Evolutionary conservation across 2,113 vertebrate species (phyloP).

Genomic region (Ceratotherium simum): DNA sequence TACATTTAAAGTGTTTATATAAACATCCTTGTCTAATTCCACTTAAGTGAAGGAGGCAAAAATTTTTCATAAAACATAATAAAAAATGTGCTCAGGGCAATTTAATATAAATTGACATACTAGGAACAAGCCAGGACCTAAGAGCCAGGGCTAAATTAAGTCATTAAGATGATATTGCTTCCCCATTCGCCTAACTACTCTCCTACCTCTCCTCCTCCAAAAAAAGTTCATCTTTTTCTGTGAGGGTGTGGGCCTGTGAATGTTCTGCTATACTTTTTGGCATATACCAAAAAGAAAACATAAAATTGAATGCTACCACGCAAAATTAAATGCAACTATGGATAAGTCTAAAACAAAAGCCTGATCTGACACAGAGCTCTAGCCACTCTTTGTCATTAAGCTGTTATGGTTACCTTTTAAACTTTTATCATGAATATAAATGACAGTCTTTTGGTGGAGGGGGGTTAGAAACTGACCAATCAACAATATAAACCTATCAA

Average conservation of each 20-base stretch:
- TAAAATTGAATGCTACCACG: neutral
- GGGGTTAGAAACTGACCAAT: slow-evolving; percentile 16
- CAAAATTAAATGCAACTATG: neutral
- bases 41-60: neutral
- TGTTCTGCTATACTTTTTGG: neutral
- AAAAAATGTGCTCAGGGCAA: neutral
- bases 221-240: neutral
- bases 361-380: neutral
- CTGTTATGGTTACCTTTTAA: neutral
- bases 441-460: neutral
- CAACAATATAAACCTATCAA: neutral
- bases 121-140: neutral
- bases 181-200: neutral
- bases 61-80: neutral
- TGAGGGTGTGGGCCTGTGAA: neutral
- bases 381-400: neutral
- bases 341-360: neutral
- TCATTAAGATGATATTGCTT: neutral
- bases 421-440: neutral
- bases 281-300: neutral
- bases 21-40: neutral
- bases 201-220: neutral
- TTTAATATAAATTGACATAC: neutral
- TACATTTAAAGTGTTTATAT: neutral
- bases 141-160: neutral